These are phyloP conservation scores for Caenorhabditis briggsae DNA, from an alignment of 1,140 invertebrate species.

Conservation along the genomic window DNA sequence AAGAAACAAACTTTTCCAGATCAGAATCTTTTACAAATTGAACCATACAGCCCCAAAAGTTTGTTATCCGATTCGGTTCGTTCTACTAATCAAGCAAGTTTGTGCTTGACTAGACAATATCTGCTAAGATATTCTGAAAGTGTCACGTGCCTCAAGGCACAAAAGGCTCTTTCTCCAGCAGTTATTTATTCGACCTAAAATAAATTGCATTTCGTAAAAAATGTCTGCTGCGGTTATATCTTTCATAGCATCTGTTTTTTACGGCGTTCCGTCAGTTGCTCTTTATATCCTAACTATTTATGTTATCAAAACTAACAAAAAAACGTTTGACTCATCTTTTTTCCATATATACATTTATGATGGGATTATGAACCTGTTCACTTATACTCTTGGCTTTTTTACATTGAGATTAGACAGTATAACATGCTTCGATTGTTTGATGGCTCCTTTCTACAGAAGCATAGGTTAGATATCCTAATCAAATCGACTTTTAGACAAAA, in stretches of 20 bases:
- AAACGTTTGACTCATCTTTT: conserved; percentile 5
- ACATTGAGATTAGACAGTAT: background rate
- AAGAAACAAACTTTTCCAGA: background rate
- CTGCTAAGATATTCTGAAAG: too few species aligned
- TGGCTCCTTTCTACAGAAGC: background rate
- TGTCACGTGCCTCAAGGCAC: too few species aligned
- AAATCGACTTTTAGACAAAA: too few species aligned
- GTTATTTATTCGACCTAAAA: too few species aligned
- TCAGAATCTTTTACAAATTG: background rate
- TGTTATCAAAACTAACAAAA: background rate
- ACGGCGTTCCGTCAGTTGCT: background rate
- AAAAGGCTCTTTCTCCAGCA: too few species aligned
- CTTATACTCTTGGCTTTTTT: background rate
- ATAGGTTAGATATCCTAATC: background rate
- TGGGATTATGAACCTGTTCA: conserved; percentile 2
- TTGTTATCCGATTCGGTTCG: too few species aligned
- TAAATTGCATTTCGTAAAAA: background rate
- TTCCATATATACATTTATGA: background rate
- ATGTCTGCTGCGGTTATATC: background rate
- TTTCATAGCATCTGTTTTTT: background rate
- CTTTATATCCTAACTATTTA: background rate
- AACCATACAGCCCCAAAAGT: too few species aligned
- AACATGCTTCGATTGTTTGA: background rate
- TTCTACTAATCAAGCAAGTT: too few species aligned
- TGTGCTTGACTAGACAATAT: too few species aligned